Evolutionary conservation across 2,113 vertebrate genomes (phyloP).

Genomic region (Vidua macroura): DNA sequence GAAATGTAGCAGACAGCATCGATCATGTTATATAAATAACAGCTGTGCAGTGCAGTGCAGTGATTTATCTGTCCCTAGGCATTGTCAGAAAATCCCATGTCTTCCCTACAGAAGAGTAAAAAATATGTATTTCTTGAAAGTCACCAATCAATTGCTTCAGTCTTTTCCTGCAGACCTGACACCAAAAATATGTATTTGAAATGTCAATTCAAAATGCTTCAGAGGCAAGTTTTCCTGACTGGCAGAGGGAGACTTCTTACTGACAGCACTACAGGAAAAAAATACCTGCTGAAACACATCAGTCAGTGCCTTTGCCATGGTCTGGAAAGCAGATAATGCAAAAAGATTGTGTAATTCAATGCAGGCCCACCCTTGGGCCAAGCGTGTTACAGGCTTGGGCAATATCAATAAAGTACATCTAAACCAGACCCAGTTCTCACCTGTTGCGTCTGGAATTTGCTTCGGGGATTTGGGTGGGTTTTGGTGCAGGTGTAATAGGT

Average conservation of each 20-base stretch:
- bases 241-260: not conserved
- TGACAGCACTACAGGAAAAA: not conserved
- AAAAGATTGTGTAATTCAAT: not conserved
- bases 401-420: not conserved
- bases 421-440: not conserved
- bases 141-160: not conserved
- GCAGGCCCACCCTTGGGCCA: not conserved
- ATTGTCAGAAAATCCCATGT: not conserved
- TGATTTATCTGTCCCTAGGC: not conserved
- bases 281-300: not conserved
- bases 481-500: not conserved
- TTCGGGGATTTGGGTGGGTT: not conserved
- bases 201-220: slow-evolving; percentile 1
- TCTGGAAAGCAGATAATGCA: not conserved
- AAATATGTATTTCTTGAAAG: not conserved
- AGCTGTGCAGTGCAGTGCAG: not conserved
- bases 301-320: not conserved
- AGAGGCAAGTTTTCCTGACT: not conserved
- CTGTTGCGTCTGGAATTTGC: not conserved
- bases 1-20: not conserved
- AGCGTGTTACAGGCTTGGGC: not conserved
- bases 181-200: not conserved
- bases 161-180: not conserved
- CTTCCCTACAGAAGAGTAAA: not conserved
- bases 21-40: not conserved